phyloP scores from a whole-genome alignment of 1,140 invertebrate genomes.

The Zaprionus lachaisei region DNA sequence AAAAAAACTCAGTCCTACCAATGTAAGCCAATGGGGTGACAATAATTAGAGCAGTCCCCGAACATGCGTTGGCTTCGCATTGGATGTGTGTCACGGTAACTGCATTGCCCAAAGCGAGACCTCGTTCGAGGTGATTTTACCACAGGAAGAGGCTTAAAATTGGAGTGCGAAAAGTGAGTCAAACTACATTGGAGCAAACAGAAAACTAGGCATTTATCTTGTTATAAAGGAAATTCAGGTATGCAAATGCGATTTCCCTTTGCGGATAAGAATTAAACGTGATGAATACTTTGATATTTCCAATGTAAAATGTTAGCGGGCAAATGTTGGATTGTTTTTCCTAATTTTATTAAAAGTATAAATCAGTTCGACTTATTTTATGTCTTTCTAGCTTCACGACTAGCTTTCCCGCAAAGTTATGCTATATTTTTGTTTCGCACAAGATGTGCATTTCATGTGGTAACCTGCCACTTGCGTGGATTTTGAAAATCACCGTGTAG shows the following conservation, averaged over 20 bases:
- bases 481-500: conserved; percentile 27
- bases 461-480: background rate
- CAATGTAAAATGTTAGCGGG: no score
- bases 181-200: background rate
- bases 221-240: no score
- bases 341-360: no score
- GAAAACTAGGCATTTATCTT: no score
- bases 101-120: conserved; percentile 10
- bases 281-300: no score
- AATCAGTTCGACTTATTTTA: background rate
- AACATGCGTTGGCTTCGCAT: conserved; percentile 33
- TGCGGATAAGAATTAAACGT: no score
- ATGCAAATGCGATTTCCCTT: no score
- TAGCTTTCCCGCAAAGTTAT: conserved; percentile 4
- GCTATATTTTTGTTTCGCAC: conserved; percentile 12
- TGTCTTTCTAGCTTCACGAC: background rate
- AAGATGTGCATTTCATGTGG: background rate
- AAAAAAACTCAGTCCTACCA: conserved; percentile 7
- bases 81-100: conserved; percentile 27
- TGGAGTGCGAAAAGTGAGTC: background rate
- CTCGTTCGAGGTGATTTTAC: background rate
- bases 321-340: no score
- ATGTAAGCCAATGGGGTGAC: conserved; percentile 49
- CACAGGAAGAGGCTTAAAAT: background rate
- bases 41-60: conserved; percentile 65